A percentile compares a stretch with the other conserved stretches of the same genome.
phyloP scores from a whole-genome alignment of 2,113 vertebrate species.

The Murina feae region DNA sequence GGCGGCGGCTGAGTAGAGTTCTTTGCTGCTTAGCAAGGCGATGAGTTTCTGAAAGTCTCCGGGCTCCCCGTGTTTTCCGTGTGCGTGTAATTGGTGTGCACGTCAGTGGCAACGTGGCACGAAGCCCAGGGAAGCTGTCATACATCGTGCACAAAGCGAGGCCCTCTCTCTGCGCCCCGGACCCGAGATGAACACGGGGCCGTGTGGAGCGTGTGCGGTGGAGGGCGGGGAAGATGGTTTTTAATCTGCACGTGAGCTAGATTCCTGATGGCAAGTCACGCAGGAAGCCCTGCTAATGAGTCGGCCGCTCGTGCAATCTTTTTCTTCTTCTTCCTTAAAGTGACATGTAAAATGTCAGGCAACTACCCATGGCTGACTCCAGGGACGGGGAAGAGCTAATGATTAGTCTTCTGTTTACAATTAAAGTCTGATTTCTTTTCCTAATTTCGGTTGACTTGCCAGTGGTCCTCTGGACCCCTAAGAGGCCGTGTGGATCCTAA shows the following conservation, averaged over 20 bases:
- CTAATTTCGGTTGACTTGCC: slow-evolving; percentile 77
- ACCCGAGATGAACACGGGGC: not conserved
- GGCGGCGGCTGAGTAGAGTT: not conserved
- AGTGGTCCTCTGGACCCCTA: slow-evolving; percentile 75
- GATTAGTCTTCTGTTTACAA: slow-evolving; percentile 78
- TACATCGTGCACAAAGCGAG: not conserved
- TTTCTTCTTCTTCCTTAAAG: slow-evolving; percentile 59
- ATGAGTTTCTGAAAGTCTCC: not conserved
- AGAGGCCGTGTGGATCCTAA: slow-evolving; percentile 77
- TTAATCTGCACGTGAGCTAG: not conserved
- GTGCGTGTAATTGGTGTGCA: not conserved
- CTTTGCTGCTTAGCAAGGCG: not conserved
- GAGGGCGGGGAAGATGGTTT: not conserved
- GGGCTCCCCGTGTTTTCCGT: not conserved
- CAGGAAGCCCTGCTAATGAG: slow-evolving; percentile 49
- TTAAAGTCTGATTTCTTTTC: slow-evolving; percentile 79
- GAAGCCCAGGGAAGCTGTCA: not conserved
- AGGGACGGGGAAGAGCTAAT: slow-evolving; percentile 70
- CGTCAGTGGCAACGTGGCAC: not conserved
- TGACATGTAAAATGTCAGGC: slow-evolving; percentile 76
- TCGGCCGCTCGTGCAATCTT: slow-evolving; percentile 49
- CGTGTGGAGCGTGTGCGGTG: not conserved
- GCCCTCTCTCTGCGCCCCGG: not conserved
- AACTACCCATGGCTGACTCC: slow-evolving; percentile 71
- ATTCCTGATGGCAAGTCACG: not conserved